These are phyloP conservation scores for Drosophila setifemur DNA, from an alignment of 1,140 invertebrate genomes.

Conservation along the genomic window DNA sequence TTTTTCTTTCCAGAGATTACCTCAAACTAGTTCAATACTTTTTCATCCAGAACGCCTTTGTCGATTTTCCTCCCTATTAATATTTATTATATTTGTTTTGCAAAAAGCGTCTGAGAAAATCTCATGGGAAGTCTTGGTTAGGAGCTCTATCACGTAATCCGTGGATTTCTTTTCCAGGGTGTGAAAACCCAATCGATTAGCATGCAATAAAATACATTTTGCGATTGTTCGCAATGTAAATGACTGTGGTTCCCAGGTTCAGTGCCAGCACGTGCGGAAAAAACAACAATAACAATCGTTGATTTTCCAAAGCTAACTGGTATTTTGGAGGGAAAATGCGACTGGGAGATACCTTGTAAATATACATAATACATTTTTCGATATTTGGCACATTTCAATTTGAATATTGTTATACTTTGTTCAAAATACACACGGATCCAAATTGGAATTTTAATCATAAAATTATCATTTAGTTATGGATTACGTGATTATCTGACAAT, in stretches of 20 bases:
- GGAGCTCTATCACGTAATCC: too few species aligned
- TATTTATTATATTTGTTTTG: slow-evolving; percentile 4
- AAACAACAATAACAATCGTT: slow-evolving; percentile 5
- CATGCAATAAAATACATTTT: slow-evolving; percentile 30
- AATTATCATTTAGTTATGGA: too few species aligned
- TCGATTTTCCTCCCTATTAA: neutral
- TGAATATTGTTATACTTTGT: too few species aligned
- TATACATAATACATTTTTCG: too few species aligned
- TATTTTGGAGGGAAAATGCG: neutral
- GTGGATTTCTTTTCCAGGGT: too few species aligned
- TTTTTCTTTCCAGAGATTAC: neutral
- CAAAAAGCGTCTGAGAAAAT: slow-evolving; percentile 18
- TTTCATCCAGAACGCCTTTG: neutral
- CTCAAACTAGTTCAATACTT: neutral
- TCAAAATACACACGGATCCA: too few species aligned
- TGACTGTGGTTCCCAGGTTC: slow-evolving; percentile 13
- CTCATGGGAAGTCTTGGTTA: slow-evolving; percentile 17
- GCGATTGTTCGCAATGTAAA: slow-evolving; percentile 1
- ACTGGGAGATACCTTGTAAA: neutral
- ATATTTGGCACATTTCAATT: too few species aligned
- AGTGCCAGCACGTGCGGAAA: slow-evolving; percentile 40
- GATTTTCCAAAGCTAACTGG: slow-evolving; percentile 8
- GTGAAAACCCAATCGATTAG: slow-evolving; percentile 41
- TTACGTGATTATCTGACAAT: too few species aligned
- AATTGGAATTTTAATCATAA: too few species aligned